Evolutionary conservation across 2,113 vertebrate species (phyloP), one percentile per base, ranked within the genome.

Genomic region (Peromyscus leucopus): DNA sequence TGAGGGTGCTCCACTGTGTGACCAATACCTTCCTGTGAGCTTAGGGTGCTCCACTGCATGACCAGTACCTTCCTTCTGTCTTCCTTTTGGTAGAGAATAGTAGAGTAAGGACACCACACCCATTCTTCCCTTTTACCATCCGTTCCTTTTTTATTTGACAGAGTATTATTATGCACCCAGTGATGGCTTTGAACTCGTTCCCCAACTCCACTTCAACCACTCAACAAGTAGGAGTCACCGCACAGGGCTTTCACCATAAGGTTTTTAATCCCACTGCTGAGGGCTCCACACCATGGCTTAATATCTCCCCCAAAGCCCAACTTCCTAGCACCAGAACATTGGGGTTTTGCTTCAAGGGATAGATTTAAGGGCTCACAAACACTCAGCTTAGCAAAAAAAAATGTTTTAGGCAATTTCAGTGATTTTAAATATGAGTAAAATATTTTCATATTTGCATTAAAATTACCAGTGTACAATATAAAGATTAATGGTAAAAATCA

Each of bases 21-120:
- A 16, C 69, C 33, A 71, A 7, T 10, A 9, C 71, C 7, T 46
- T 3, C 10, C 39, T 31, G 75, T 71, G 33, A 0, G 26, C 26
- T 0, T 10, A 67, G 63, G 63, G 26, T 13, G 11, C 28, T 82
- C 17, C 55, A 33, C 55, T 12, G 21, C 0, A 0, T n/a, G 22
- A 24, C 61, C 33, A 71, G 3, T 71, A 19, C 36, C 16, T 46
- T 2, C 19, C 39, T 28, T 42, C 21, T 82, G 8, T 5, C 1
- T 15, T 48, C 26, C 42, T 78, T 48, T 78, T 31, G 26, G 7
- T n/a, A 74, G 71, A 21, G 7, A 74, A 39, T 74, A 36, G 8
- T n/a, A 74, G 46, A 48, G 13, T 48, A 48, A 31, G 46, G 46
- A 31, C 28, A 16, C 55, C n/a, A 28, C 6, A 11, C 1, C 22